These are phyloP conservation scores for Neosilurus mollespiculum DNA, from an alignment of 2,797 vertebrate genomes.

Conservation along the genomic window DNA sequence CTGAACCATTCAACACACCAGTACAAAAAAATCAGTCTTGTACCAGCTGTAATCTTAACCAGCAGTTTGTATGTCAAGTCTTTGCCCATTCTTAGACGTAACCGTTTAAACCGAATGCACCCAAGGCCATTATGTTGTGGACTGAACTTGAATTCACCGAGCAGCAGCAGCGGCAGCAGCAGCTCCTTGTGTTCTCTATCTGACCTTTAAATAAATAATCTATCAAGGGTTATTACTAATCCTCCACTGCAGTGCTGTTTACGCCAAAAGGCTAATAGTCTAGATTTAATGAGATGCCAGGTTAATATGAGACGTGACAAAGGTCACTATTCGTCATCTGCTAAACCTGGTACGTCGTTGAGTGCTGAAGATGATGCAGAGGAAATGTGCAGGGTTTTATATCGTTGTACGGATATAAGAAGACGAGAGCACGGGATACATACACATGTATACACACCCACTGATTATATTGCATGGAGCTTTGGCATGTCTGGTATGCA, in stretches of 20 bases:
- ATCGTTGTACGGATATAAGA: conserved; percentile 17
- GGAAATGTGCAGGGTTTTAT: conserved; percentile 53
- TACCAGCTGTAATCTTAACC: not conserved
- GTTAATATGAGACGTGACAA: conserved; percentile 43
- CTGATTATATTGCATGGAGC: not conserved
- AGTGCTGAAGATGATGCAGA: conserved; percentile 52
- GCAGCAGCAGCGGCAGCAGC: conserved; percentile 28
- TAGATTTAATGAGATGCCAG: conserved; percentile 35
- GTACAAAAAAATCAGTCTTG: conserved; percentile 14
- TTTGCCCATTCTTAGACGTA: conserved; percentile 41
- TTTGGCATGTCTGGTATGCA: conserved; percentile 3
- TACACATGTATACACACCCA: conserved; percentile 28
- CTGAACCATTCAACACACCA: conserved; percentile 15
- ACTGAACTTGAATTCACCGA: conserved; percentile 8
- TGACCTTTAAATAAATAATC: conserved; percentile 54
- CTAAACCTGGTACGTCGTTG: conserved; percentile 14
- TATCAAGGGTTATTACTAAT: conserved; percentile 43
- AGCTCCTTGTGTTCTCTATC: conserved; percentile 24
- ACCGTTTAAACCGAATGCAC: conserved; percentile 38
- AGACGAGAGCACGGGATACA: conserved; percentile 31
- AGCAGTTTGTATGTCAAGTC: not conserved
- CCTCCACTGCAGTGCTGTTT: conserved; percentile 30
- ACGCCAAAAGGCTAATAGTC: conserved; percentile 38
- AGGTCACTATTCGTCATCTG: not conserved
- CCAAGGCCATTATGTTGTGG: conserved; percentile 27